Evolutionary conservation across 2,113 vertebrate species (phyloP).

Genomic region (mouse (Mus musculus)): DNA sequence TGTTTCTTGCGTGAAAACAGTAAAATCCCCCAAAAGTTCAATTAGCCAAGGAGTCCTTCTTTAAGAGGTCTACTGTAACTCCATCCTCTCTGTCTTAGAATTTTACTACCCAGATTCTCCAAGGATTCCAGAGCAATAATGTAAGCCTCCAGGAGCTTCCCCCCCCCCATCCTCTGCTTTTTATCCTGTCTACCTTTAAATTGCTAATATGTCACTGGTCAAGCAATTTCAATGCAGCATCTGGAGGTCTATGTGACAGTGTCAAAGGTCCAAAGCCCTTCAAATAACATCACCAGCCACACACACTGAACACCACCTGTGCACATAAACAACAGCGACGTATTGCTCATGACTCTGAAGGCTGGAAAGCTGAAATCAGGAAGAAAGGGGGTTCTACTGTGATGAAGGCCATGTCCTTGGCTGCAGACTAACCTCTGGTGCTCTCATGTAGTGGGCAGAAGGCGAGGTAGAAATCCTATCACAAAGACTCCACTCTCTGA

Average conservation of each 20-base stretch:
- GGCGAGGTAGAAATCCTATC: neutral
- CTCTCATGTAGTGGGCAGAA: neutral
- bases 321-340: neutral
- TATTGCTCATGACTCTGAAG: neutral
- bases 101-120: neutral
- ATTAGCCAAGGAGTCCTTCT: neutral
- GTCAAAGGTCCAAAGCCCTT: neutral
- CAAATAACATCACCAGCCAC: neutral
- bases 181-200: neutral
- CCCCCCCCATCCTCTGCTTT: neutral
- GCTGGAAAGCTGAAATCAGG: neutral
- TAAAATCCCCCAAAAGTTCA: neutral
- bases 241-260: neutral
- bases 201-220: neutral
- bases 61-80: constrained; percentile 10
- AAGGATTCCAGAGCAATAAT: neutral
- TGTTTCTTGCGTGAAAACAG: constrained; percentile 41
- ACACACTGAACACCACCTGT: neutral
- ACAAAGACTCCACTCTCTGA: too few species aligned
- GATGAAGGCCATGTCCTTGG: neutral
- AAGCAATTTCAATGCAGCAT: neutral
- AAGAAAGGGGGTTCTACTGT: neutral
- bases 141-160: neutral
- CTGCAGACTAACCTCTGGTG: neutral
- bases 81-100: neutral